Percentiles rank a stretch among this genome's conserved stretches.
Conservation (phyloP, 2,113 vertebrate species). For the Henicopernis longicauda region DNA sequence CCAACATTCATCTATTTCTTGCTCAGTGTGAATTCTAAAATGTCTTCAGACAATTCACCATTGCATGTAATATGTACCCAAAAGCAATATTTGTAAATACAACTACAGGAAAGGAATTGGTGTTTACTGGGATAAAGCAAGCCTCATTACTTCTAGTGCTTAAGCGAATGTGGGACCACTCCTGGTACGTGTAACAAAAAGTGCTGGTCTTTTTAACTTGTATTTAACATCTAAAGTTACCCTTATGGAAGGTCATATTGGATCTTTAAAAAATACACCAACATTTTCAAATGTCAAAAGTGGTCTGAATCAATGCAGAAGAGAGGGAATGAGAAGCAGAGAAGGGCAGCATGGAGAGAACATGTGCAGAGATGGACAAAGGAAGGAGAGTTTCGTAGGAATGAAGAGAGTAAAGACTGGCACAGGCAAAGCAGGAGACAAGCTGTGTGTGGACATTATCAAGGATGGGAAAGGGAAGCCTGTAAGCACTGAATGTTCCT, state of each 20-base stretch:
- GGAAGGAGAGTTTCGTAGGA: background rate
- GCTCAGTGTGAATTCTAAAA: background rate
- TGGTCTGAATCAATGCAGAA: background rate
- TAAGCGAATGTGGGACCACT: background rate
- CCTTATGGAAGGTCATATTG: background rate
- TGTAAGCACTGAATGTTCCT: background rate
- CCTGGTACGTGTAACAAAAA: background rate
- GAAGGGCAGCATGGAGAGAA: background rate
- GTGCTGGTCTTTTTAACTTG: background rate
- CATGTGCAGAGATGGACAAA: background rate
- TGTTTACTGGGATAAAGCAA: background rate
- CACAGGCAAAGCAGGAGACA: background rate
- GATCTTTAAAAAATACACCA: background rate
- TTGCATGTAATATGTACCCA: background rate
- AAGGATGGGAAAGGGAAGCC: background rate
- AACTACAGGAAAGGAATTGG: background rate
- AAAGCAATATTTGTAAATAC: background rate
- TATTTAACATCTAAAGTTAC: background rate
- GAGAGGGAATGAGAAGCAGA: background rate
- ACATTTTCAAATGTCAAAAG: background rate
- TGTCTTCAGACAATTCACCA: background rate
- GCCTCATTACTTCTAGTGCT: background rate
- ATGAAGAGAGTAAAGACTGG: background rate
- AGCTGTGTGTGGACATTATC: background rate
- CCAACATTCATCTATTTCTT: background rate